phyloP scores from a whole-genome alignment of 2,113 vertebrate species.

The Chloebia gouldiae region DNA sequence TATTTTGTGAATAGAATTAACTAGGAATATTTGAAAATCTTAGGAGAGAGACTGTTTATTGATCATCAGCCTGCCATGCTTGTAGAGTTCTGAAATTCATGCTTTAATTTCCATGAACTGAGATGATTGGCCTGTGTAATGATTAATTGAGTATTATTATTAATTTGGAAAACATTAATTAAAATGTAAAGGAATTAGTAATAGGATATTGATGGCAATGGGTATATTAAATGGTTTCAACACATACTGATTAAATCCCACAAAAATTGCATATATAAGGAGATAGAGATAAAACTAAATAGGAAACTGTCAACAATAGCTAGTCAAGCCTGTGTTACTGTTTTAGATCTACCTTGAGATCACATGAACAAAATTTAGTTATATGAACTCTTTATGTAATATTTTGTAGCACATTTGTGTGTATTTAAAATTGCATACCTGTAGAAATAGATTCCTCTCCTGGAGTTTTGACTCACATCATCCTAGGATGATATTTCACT shows the following conservation, averaged over 20 bases:
- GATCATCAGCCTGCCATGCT: not conserved
- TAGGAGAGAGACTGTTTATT: not conserved
- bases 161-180: not conserved
- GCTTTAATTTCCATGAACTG: not conserved
- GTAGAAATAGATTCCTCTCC: not conserved
- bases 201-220: not conserved
- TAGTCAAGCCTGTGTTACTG: not conserved
- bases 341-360: not conserved
- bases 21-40: not conserved
- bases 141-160: not conserved
- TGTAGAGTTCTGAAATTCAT: not conserved
- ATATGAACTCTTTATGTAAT: not conserved
- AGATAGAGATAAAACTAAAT: not conserved
- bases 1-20: conserved; percentile 13
- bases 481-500: not conserved
- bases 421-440: not conserved
- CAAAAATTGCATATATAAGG: not conserved
- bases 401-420: not conserved
- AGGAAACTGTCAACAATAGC: not conserved
- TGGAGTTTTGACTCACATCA: not conserved
- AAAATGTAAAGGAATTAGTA: not conserved
- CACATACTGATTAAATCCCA: not conserved
- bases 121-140: not conserved
- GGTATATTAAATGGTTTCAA: not conserved
- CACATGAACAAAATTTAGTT: not conserved